Percentiles rank a stretch among this genome's conserved stretches.
Conservation (phyloP, 2,888 invertebrate genomes). For the Amphipoea lucens region DNA sequence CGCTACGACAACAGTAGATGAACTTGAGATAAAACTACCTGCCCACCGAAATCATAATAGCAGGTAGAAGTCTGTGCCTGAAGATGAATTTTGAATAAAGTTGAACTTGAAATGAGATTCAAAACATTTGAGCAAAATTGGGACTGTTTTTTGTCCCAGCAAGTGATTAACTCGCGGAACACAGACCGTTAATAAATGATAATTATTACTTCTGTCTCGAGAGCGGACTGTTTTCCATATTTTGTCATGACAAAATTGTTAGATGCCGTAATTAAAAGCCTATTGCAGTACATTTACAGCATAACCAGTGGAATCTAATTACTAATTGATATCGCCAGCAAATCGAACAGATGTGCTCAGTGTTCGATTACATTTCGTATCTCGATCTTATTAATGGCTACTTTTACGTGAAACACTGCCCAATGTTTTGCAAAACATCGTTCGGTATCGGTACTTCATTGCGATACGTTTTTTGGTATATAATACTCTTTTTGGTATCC, state of each 20-base stretch:
- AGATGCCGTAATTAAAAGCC: slow-evolving; percentile 36
- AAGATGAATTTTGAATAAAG: slow-evolving; percentile 7
- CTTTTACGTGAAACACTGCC: slow-evolving; percentile 47
- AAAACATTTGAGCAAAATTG: slow-evolving; percentile 7
- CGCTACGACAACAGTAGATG: slow-evolving; percentile 21
- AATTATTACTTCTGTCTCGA: slow-evolving; percentile 24
- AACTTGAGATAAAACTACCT: slow-evolving; percentile 34
- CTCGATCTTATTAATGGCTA: slow-evolving; percentile 46
- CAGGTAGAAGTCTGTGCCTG: slow-evolving; percentile 7
- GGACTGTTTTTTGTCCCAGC: slow-evolving; percentile 1
- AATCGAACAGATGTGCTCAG: slow-evolving; percentile 49
- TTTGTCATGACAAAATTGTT: slow-evolving; percentile 41
- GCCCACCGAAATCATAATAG: slow-evolving; percentile 24
- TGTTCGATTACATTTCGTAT: slow-evolving; percentile 50
- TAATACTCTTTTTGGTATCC: slow-evolving; percentile 1
- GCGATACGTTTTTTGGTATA: background rate
- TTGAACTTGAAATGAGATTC: slow-evolving; percentile 10
- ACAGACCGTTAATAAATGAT: slow-evolving; percentile 21
- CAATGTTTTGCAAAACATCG: slow-evolving; percentile 45
- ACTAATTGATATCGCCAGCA: slow-evolving; percentile 46
- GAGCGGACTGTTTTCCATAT: slow-evolving; percentile 15
- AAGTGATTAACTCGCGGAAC: slow-evolving; percentile 9
- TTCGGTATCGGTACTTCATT: slow-evolving; percentile 15
- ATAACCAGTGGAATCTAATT: slow-evolving; percentile 38
- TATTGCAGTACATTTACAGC: slow-evolving; percentile 36